These are phyloP conservation scores for Drosophila parthenogenetica DNA, from an alignment of 2,888 invertebrate genomes.

Conservation along the genomic window DNA sequence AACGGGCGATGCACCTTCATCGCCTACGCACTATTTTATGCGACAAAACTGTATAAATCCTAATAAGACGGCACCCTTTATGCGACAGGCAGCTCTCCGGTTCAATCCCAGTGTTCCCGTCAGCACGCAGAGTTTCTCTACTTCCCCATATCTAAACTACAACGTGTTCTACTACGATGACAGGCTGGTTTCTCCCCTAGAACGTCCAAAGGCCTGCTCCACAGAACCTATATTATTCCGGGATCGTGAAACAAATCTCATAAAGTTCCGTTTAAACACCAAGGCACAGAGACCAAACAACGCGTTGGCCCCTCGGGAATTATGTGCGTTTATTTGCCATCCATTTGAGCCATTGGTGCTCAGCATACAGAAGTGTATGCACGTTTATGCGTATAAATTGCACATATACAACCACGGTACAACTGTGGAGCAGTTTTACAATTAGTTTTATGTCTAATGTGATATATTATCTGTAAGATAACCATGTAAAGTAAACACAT, in stretches of 20 bases:
- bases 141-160: slow-evolving; percentile 96
- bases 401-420: slow-evolving; percentile 90
- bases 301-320: slow-evolving; percentile 86
- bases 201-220: slow-evolving; percentile 94
- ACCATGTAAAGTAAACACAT: neutral
- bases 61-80: slow-evolving; percentile 88
- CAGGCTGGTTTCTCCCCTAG: slow-evolving; percentile 97
- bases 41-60: slow-evolving; percentile 40
- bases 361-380: slow-evolving; percentile 95
- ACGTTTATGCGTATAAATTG: slow-evolving; percentile 98
- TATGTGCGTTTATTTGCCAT: slow-evolving; percentile 98
- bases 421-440: slow-evolving; percentile 47
- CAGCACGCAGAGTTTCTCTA: slow-evolving; percentile 96
- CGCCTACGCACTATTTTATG: slow-evolving; percentile 87
- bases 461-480: slow-evolving; percentile 16
- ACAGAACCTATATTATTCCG: slow-evolving; percentile 94
- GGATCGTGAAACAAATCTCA: slow-evolving; percentile 91
- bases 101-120: slow-evolving; percentile 96
- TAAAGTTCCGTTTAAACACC: slow-evolving; percentile 91
- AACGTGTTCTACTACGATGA: slow-evolving; percentile 97
- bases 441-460: slow-evolving; percentile 22
- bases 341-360: slow-evolving; percentile 98
- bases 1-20: slow-evolving; percentile 93
- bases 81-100: slow-evolving; percentile 94
- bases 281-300: slow-evolving; percentile 38